Conservation (phyloP, 2,113 vertebrate genomes). For the Stictonetta naevosa region DNA sequence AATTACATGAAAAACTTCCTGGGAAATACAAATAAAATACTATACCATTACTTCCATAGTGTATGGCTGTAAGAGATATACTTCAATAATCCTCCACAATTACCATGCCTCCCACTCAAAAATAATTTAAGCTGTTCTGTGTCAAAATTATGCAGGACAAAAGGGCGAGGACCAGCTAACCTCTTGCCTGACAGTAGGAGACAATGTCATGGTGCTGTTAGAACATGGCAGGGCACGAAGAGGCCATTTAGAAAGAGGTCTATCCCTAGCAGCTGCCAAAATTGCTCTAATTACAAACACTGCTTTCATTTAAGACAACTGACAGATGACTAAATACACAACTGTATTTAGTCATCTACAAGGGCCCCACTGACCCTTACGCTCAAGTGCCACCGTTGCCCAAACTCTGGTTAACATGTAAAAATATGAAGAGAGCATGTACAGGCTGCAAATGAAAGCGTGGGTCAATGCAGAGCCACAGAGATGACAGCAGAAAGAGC, state of each 20-base stretch:
- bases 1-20: background rate
- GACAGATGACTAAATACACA: background rate
- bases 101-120: fast-evolving
- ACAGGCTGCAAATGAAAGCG: background rate
- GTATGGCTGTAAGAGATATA: background rate
- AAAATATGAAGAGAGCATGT: background rate
- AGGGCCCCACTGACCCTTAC: fast-evolving
- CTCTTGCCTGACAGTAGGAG: background rate
- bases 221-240: fast-evolving
- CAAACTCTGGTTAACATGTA: background rate
- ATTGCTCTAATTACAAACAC: background rate
- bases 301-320: background rate
- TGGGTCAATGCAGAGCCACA: background rate
- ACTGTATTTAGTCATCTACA: too few relatives aligned
- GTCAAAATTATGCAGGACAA: background rate
- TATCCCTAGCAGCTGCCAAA: background rate
- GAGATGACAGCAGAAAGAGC: background rate
- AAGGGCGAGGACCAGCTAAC: background rate
- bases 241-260: background rate
- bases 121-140: background rate
- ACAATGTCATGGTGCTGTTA: fast-evolving
- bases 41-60: background rate
- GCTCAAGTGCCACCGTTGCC: background rate
- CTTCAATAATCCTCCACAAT: background rate
- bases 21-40: background rate